Evolutionary conservation across 2,797 vertebrate genomes (phyloP).

Genomic region (Betta splendens): DNA sequence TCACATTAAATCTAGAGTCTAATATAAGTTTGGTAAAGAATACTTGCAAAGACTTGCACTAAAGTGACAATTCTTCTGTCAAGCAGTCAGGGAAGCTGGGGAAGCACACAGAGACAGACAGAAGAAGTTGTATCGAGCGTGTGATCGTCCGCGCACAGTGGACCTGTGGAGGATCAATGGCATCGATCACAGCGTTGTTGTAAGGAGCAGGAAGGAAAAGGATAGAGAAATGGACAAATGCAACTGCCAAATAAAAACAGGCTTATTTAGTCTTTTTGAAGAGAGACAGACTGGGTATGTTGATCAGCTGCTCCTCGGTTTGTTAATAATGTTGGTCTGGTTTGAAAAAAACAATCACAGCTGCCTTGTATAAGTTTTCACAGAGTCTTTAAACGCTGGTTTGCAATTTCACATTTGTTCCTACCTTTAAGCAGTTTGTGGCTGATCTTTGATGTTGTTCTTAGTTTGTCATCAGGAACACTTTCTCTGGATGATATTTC

Average conservation of each 20-base stretch:
- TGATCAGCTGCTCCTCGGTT: constrained; percentile 5
- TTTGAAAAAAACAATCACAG: background rate
- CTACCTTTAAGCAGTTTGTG: constrained; percentile 5
- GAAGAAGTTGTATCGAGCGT: constrained; percentile 37
- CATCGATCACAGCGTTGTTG: constrained; percentile 50
- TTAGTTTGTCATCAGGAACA: constrained; percentile 9
- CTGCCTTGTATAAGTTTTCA: background rate
- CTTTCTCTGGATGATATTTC: constrained; percentile 24
- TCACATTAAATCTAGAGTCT: constrained; percentile 34
- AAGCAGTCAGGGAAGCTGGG: constrained; percentile 27
- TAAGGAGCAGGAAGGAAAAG: constrained; percentile 18
- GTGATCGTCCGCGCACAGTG: constrained; percentile 32
- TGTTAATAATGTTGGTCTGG: background rate
- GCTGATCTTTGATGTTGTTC: constrained; percentile 18
- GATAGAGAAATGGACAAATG: constrained; percentile 20
- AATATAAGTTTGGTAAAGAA: constrained; percentile 28
- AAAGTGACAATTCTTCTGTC: constrained; percentile 32
- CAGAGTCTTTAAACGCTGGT: constrained; percentile 6
- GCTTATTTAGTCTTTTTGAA: constrained; percentile 11
- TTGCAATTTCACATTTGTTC: constrained; percentile 11
- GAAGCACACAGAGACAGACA: constrained; percentile 25
- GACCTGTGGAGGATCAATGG: constrained; percentile 47
- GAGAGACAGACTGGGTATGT: constrained; percentile 1
- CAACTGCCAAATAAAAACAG: constrained; percentile 15
- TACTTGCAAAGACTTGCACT: constrained; percentile 16